Base-by-base conservation (phyloP, 2,113 vertebrate species). In the Leucoraja erinaceus region DNA sequence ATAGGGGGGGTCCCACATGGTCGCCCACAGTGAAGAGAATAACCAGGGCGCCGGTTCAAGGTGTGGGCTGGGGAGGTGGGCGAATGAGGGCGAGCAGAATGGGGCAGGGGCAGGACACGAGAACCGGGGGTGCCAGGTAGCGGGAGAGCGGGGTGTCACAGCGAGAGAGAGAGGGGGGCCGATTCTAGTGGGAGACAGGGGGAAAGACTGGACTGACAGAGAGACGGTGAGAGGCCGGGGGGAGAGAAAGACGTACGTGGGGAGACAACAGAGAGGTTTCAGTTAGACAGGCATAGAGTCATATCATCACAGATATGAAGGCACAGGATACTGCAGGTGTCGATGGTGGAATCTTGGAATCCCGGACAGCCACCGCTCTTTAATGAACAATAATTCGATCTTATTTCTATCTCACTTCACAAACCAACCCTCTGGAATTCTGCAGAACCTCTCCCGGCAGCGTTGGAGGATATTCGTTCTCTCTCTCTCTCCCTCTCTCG, bases 161-260 rank as follows among this genome's bases (percentile, higher is more conserved):
- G 94, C 31, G 84, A 93, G 93, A 93, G 94, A 93, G 94, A 95
- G 94, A 96, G 96, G 94, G 93, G 94, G 94, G 61, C 81, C 81
- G 93, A 88, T 95, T 94, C 94, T 93, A 94, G 94, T 94, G 94
- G 94, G 93, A 95, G 95, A 95, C 5, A 22, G 93, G 16, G 18
- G 14, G 6, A 2, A 79, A 59, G 33, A 66, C 28, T 8, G 22
- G 0, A 54, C 28, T 22, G 10, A 25, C 18, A 68, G 59, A 9
- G 25, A 14, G 28, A 31, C n/a, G 81, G 10, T 5, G 63, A 20
- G 93, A 28, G 59, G 28, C 33, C 38, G 77, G 33, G 14, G 14
- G 56, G 59, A n/a, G 5, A 5, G 4, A 31, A 47, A 47, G 38
- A 47, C 38, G 38, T 47, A 3, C 11, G n/a, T 70, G 22, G 11